These are phyloP conservation scores for Salvelinus sp. DNA, from an alignment of 2,113 vertebrate genomes.

Conservation along the genomic window DNA sequence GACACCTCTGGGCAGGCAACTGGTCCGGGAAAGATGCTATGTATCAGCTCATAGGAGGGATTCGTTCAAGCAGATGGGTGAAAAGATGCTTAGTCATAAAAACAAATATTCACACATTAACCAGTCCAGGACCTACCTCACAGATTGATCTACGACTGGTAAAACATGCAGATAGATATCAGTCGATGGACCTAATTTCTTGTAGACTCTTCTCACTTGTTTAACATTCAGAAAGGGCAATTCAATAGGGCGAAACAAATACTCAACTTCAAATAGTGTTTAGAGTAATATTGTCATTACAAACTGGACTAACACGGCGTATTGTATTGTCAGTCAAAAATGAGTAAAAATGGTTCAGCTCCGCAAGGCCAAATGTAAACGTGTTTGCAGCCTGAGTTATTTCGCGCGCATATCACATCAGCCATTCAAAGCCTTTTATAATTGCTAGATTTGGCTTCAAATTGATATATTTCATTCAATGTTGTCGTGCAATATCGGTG, in stretches of 20 bases:
- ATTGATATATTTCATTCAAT: too few relatives aligned
- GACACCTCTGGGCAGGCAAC: constrained; percentile 19
- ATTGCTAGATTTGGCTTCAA: too few relatives aligned
- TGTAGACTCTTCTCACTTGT: background rate
- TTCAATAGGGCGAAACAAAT: background rate
- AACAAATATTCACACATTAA: background rate
- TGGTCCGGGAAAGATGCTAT: constrained; percentile 12
- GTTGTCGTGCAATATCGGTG: too few relatives aligned
- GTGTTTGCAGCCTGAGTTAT: background rate
- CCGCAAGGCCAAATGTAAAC: background rate
- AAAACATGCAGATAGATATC: background rate
- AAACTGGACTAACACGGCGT: background rate
- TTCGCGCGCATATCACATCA: background rate
- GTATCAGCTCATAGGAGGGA: constrained; percentile 30
- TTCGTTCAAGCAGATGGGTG: constrained; percentile 37
- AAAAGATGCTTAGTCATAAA: constrained; percentile 39
- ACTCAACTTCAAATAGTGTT: background rate
- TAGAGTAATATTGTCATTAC: background rate
- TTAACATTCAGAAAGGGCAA: background rate
- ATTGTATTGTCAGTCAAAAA: too few relatives aligned
- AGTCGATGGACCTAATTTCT: background rate
- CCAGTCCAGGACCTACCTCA: background rate
- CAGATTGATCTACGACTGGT: background rate
- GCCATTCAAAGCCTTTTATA: background rate
- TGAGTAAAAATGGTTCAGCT: background rate